Percentiles rank a stretch among this genome's conserved stretches.
Conservation (phyloP, 2,888 invertebrate species). For the Xanthia icteritia region DNA sequence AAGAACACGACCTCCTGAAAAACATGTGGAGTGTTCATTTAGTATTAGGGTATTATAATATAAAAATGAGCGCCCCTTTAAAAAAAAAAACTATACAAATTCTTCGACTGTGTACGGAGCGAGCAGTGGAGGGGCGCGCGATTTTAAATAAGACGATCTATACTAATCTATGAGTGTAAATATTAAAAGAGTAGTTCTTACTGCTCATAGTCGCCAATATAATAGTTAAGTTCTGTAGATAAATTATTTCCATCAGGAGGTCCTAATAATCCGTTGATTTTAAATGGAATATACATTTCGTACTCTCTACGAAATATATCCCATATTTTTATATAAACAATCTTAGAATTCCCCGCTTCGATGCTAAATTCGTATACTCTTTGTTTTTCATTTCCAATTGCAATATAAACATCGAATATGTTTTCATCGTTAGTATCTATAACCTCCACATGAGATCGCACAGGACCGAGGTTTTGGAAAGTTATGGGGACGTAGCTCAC, state of each 20-base stretch:
- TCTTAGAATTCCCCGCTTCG: conserved; percentile 82
- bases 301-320: conserved; percentile 87
- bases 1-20: background rate
- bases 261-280: conserved; percentile 90
- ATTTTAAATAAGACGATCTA: background rate
- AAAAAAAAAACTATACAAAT: background rate
- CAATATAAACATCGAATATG: conserved; percentile 81
- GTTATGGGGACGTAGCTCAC: conserved; percentile 82
- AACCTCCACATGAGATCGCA: conserved; percentile 78
- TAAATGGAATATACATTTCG: conserved; percentile 90
- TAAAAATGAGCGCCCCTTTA: background rate
- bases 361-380: conserved; percentile 77
- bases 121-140: background rate
- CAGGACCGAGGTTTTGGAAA: conserved; percentile 80
- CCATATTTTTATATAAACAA: conserved; percentile 81
- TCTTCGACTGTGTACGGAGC: background rate
- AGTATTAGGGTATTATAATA: background rate
- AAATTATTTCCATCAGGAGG: conserved; percentile 82
- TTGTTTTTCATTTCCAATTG: conserved; percentile 82
- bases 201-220: conserved; percentile 80
- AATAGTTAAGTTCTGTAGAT: conserved; percentile 81
- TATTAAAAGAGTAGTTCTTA: conserved; percentile 59
- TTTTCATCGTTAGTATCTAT: conserved; percentile 82
- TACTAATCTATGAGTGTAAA: background rate
- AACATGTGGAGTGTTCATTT: background rate